Conservation (phyloP, 2,888 invertebrate species). For the Parthenolecanium corni region DNA sequence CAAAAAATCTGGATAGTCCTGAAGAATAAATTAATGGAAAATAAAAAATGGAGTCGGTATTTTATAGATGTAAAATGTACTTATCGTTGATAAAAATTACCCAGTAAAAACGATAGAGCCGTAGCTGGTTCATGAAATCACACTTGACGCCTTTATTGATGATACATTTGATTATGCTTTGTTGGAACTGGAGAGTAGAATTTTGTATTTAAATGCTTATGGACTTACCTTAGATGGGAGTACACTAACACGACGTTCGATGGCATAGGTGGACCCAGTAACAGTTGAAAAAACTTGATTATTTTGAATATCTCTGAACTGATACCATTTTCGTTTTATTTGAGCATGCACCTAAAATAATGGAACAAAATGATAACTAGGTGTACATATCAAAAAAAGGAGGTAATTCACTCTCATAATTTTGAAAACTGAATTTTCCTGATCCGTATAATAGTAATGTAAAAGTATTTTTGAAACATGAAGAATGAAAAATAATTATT, state of each 20-base stretch:
- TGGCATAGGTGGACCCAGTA: constrained; percentile 18
- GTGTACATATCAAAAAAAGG: neutral
- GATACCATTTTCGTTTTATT: constrained; percentile 64
- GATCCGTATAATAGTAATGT: neutral
- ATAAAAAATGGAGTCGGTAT: too few relatives aligned
- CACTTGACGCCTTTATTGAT: too few relatives aligned
- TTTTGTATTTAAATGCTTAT: too few relatives aligned
- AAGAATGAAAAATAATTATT: neutral
- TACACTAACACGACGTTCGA: constrained; percentile 18
- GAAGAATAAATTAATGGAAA: too few relatives aligned
- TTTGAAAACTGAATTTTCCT: too few relatives aligned
- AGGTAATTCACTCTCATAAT: neutral
- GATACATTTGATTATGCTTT: too few relatives aligned
- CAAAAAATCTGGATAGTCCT: too few relatives aligned
- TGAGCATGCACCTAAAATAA: constrained; percentile 55
- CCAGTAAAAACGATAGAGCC: too few relatives aligned
- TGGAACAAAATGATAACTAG: neutral
- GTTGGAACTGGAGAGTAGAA: too few relatives aligned
- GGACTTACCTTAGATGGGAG: neutral
- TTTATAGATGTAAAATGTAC: too few relatives aligned
- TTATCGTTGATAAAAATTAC: too few relatives aligned
- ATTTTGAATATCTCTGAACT: constrained; percentile 38
- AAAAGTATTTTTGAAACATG: neutral
- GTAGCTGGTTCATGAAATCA: too few relatives aligned
- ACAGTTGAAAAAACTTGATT: constrained; percentile 22